Percentiles rank a stretch among this genome's conserved stretches.
These are phyloP conservation scores for Agonopterix subpropinquella DNA, from an alignment of 2,888 invertebrate species.

Conservation along the genomic window DNA sequence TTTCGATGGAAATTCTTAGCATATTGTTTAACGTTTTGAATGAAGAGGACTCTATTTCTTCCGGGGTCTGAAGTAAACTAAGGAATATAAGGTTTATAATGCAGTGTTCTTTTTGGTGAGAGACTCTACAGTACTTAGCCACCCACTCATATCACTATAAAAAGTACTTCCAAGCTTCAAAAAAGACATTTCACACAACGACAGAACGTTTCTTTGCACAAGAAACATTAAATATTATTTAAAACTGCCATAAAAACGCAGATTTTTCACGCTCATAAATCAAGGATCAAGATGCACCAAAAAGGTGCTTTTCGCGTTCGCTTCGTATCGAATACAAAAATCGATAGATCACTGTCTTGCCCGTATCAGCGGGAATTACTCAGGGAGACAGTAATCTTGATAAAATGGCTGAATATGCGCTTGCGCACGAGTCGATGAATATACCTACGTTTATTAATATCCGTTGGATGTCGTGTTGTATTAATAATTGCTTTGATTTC, in stretches of 20 bases:
- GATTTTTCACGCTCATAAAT: constrained; percentile 34
- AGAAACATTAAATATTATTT: neutral
- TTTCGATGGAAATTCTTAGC: no score
- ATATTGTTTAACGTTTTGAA: no score
- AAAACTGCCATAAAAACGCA: constrained; percentile 20
- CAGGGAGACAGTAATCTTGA: constrained; percentile 58
- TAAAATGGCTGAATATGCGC: constrained; percentile 29
- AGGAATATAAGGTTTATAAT: no score
- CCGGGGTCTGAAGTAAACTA: no score
- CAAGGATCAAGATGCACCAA: constrained; percentile 28
- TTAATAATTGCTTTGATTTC: neutral
- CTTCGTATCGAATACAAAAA: constrained; percentile 38
- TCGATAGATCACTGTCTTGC: constrained; percentile 62
- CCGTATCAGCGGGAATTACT: constrained; percentile 53
- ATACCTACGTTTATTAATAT: constrained; percentile 4
- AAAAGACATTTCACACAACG: no score
- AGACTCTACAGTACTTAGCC: no score
- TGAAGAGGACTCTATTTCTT: no score
- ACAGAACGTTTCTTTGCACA: no score
- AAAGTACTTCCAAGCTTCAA: no score
- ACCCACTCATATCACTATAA: no score
- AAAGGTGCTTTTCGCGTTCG: constrained; percentile 25
- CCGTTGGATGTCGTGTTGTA: neutral
- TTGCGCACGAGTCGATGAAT: constrained; percentile 20
- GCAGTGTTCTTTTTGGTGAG: no score